Percentiles rank a stretch among this genome's conserved stretches.
Evolutionary conservation across 2,113 vertebrate genomes (phyloP).

Genomic region (Thamnaconus septentrionalis): DNA sequence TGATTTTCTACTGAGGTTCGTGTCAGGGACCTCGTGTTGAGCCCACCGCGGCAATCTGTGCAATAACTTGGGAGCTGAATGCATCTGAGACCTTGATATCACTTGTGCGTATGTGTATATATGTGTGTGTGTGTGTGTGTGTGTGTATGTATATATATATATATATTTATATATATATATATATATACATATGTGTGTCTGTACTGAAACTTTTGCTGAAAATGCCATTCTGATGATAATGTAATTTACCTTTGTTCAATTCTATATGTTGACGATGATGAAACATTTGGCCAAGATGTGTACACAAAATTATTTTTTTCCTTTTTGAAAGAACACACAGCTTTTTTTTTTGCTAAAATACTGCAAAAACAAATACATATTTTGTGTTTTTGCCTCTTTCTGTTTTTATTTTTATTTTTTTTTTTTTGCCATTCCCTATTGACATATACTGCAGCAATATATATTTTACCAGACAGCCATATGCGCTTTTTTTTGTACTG

Average conservation of each 20-base stretch:
- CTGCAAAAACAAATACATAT: slow-evolving; percentile 42
- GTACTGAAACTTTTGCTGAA: slow-evolving; percentile 76
- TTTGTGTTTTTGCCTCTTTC: slow-evolving; percentile 36
- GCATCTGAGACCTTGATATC: slow-evolving; percentile 76
- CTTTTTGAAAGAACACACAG: slow-evolving; percentile 77
- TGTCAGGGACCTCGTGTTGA: slow-evolving; percentile 80
- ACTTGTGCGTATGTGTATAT: slow-evolving; percentile 16
- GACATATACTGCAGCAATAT: slow-evolving; percentile 53
- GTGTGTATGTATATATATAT: too few species aligned
- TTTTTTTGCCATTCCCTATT: slow-evolving; percentile 51
- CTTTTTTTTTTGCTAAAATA: slow-evolving; percentile 76
- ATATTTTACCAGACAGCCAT: slow-evolving; percentile 47
- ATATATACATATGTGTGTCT: slow-evolving; percentile 70
- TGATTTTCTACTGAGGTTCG: slow-evolving; percentile 86
- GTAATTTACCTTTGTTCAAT: slow-evolving; percentile 51
- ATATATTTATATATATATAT: slow-evolving; percentile 23
- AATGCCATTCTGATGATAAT: slow-evolving; percentile 54
- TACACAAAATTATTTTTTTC: slow-evolving; percentile 81
- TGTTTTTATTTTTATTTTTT: slow-evolving; percentile 30
- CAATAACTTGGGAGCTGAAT: slow-evolving; percentile 89
- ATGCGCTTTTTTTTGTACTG: slow-evolving; percentile 40
- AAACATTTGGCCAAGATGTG: slow-evolving; percentile 85
- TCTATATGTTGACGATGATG: slow-evolving; percentile 73
- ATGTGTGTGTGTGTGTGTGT: too few species aligned
- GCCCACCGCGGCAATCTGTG: slow-evolving; percentile 90